These are phyloP conservation scores for Aselliscus stoliczkanus DNA, from an alignment of 2,797 vertebrate genomes.

Conservation along the genomic window DNA sequence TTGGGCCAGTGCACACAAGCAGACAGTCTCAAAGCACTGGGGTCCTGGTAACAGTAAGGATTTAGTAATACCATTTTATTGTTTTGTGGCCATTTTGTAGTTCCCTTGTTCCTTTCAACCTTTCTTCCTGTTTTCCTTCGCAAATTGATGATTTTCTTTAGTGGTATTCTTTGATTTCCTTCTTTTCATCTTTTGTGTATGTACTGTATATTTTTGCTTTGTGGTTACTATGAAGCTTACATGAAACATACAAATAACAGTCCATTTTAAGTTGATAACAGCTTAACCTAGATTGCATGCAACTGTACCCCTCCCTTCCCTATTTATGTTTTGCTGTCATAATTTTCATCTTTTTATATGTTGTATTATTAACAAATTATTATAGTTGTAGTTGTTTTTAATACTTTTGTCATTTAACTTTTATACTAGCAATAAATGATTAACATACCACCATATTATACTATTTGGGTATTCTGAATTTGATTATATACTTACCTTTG, in stretches of 20 bases:
- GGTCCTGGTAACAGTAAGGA: no score
- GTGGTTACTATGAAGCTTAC: not conserved
- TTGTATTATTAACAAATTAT: not conserved
- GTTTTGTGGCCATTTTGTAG: not conserved
- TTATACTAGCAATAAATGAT: not conserved
- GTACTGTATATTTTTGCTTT: not conserved
- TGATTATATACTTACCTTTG: not conserved
- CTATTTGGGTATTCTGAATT: not conserved
- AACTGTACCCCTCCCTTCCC: not conserved
- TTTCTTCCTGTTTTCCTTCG: not conserved
- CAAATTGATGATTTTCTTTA: not conserved
- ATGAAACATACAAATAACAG: not conserved
- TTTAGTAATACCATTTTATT: not conserved
- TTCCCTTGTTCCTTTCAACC: not conserved
- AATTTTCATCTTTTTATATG: not conserved
- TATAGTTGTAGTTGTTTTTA: not conserved
- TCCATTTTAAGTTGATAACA: not conserved
- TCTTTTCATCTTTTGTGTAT: not conserved
- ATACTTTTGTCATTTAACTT: not conserved
- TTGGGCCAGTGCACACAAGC: no score
- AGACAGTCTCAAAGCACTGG: no score
- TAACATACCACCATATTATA: not conserved
- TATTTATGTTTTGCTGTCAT: not conserved
- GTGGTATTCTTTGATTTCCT: not conserved
- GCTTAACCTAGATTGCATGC: not conserved